Evolutionary conservation across 1,140 invertebrate species (phyloP).

Genomic region (Atopsyche davidsoni): DNA sequence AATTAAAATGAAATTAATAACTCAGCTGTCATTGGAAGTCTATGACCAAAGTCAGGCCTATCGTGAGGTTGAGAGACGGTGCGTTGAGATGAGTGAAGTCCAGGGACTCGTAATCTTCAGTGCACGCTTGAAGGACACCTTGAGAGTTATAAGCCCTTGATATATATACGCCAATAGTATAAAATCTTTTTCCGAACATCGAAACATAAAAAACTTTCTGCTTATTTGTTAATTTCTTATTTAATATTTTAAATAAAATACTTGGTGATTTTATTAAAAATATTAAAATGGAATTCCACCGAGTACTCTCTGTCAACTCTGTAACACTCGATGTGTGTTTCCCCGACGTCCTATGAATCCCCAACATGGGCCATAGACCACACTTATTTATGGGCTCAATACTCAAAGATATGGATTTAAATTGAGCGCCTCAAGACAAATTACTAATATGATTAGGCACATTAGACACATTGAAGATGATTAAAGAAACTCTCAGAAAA

Average conservation of each 20-base stretch:
- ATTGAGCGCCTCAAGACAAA: background rate
- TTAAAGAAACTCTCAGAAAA: no score
- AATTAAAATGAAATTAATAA: background rate
- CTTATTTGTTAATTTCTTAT: background rate
- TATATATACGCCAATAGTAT: no score
- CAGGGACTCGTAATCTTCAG: background rate
- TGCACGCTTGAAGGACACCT: background rate
- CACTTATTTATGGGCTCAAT: no score
- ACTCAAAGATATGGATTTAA: no score
- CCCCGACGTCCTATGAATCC: background rate
- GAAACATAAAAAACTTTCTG: background rate
- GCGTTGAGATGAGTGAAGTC: background rate
- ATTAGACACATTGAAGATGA: no score
- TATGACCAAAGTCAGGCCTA: background rate
- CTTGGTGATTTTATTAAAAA: background rate
- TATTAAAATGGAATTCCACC: background rate
- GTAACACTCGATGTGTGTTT: background rate
- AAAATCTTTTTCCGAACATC: background rate
- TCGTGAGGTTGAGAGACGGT: no score
- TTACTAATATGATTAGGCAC: background rate
- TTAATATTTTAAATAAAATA: background rate
- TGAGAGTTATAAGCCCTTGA: no score
- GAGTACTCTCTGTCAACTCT: background rate
- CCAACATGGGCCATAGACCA: background rate
- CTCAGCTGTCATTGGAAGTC: background rate